These are phyloP conservation scores for Pachypanchax playfairii DNA, from an alignment of 2,113 vertebrate species.

Conservation along the genomic window DNA sequence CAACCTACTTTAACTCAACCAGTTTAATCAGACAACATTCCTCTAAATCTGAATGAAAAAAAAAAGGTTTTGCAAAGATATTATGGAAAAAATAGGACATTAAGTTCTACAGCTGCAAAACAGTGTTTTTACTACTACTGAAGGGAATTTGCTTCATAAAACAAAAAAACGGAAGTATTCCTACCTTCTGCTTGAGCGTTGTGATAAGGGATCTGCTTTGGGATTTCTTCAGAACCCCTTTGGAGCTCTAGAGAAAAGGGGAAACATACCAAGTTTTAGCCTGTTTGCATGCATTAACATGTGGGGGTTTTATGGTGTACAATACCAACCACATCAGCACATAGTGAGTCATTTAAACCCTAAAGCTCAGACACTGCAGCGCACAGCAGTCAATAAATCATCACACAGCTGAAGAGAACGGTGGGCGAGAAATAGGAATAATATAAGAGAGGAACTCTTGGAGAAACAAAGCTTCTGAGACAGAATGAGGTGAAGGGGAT, in stretches of 20 bases:
- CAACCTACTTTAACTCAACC: no score
- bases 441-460: slow-evolving; percentile 5
- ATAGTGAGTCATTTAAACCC: slow-evolving; percentile 47
- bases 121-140: background rate
- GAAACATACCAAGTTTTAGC: slow-evolving; percentile 12
- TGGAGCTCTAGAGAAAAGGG: slow-evolving; percentile 82
- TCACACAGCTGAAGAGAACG: slow-evolving; percentile 10
- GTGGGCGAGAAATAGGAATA: slow-evolving; percentile 19
- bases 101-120: background rate
- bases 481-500: slow-evolving; percentile 43
- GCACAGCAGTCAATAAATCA: slow-evolving; percentile 37
- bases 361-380: slow-evolving; percentile 40
- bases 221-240: slow-evolving; percentile 90
- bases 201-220: slow-evolving; percentile 90
- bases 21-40: no score
- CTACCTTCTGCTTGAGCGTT: slow-evolving; percentile 93
- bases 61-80: no score
- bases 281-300: slow-evolving; percentile 15
- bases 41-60: no score
- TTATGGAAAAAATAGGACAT: background rate
- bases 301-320: slow-evolving; percentile 25
- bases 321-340: slow-evolving; percentile 46
- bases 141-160: slow-evolving; percentile 6
- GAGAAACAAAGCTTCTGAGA: slow-evolving; percentile 12
- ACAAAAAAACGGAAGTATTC: slow-evolving; percentile 27